Base-by-base conservation (phyloP, 2,113 vertebrate species). In the Hippoglossus stenolepis region DNA sequence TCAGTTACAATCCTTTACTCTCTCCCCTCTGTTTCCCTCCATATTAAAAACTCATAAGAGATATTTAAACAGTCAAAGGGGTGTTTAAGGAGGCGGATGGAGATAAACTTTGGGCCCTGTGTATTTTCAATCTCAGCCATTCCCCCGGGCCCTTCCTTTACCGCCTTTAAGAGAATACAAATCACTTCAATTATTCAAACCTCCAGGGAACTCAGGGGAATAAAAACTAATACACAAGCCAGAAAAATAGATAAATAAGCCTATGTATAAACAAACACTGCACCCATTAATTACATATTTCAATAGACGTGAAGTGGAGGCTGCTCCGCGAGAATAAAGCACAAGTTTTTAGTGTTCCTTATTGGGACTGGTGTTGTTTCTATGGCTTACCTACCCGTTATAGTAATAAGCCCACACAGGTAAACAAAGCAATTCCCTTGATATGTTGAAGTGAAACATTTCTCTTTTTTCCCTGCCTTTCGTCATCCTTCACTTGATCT, bases 151-250 rank as follows among this genome's bases (percentile, higher is more conserved):
- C 75, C 62, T 87, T 85, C 65, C 70, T 79, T 88, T 80, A 82
- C 62, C 10, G 43, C 83, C 79, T 88, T 87, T 86, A 91, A 90
- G 86, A 89, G 77, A 90, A 90, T 84, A 91, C 86, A 92, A 92
- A 90, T 90, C 83, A 88, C 81, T 91, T 91, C 81, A 91, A 90
- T 91, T 88, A 91, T 91, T 90, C 77, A 90, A 91, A 77, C 77
- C 89, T 77, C 83, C 28, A 84, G 86, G 90, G 87, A 80, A 77
- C 69, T 68, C 66, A n/a, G n/a, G 57, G 28, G 75, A 78, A 88
- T 68, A 75, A 88, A 59, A 88, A 80, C 18, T 5, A 87, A 87
- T 85, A 73, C 40, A 70, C 70, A 31, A 68, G 54, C 59, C 65
- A 74, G 64, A 76, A 89, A 58, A 75, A 83, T 18, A 65, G 77